Base-by-base conservation (phyloP, 2,113 vertebrate genomes). In the Ptilorrhoa leucosticta region DNA sequence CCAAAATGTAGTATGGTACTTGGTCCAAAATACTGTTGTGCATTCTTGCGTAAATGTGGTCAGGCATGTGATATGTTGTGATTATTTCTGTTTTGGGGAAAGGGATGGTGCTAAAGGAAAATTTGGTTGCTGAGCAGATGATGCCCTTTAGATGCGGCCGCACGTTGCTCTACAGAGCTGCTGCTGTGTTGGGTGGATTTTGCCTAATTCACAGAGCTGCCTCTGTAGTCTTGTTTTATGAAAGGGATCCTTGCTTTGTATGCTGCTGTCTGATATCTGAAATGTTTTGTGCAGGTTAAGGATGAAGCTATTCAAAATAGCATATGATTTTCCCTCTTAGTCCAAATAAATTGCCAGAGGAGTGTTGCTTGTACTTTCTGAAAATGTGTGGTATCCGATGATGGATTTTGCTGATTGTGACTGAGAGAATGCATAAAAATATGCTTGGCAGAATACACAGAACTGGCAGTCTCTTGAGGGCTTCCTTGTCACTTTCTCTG, bases 321-420 rank as follows among this genome's bases (percentile, higher is more conserved):
- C 89, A 5, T 77, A 83, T 90, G 61, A 90, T 81, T 93, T 94
- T 93, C 83, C 80, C 83, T 92, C 68, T 83, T 92, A 88, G 56
- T 64, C 86, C 56, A 94, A 95, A 95, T 97, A 97, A 95, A 95
- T 92, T 91, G 76, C 76, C 68, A 91, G 93, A 94, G 93, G 91
- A 94, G 44, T 78, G 51, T 89, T 94, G 80, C 91, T 94, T 95
- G 68, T 89, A 68, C 91, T 92, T 93, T 73, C 83, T 96, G 91
- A 95, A 86, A 92, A 89, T 2, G 5, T 30, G 24, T 66, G 37
- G 76, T 82, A 66, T 75, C 51, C 87, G 76, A 64, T 86, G 68
- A 77, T 92, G 80, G 68, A 68, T 89, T 89, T 84, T 96, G 61
- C 75, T 75, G 82, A 56, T 83, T 83, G 92, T 85, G 79, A 66